phyloP scores from a whole-genome alignment of 1,140 invertebrate species.

The Drosophila lacertosa region DNA sequence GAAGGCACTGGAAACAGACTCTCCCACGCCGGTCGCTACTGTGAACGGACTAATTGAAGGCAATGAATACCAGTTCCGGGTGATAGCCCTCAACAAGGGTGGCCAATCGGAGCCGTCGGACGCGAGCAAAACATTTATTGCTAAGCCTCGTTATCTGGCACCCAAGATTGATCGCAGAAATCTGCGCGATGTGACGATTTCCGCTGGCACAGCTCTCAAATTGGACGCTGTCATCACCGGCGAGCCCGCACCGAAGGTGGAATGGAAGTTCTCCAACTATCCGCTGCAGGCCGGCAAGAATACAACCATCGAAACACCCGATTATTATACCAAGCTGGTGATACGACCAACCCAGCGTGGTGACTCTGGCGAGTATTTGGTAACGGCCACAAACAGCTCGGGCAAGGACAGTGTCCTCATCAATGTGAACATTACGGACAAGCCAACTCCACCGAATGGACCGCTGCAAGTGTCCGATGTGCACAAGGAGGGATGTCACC shows the following conservation, averaged over 20 bases:
- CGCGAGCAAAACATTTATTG: slow-evolving; percentile 93
- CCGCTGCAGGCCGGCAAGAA: slow-evolving; percentile 85
- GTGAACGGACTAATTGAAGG: slow-evolving; percentile 96
- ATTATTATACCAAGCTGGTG: slow-evolving; percentile 94
- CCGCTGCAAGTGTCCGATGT: slow-evolving; percentile 94
- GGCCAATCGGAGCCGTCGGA: slow-evolving; percentile 95
- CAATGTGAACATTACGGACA: slow-evolving; percentile 96
- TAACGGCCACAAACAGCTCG: slow-evolving; percentile 92
- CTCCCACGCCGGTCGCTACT: slow-evolving; percentile 88
- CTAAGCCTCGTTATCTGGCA: slow-evolving; percentile 95
- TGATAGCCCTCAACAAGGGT: slow-evolving; percentile 97
- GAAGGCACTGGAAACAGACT: slow-evolving; percentile 92
- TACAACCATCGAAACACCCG: slow-evolving; percentile 91
- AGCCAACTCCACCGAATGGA: slow-evolving; percentile 93
- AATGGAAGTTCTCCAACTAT: slow-evolving; percentile 91
- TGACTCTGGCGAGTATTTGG: slow-evolving; percentile 95
- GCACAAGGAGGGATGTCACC: slow-evolving; percentile 95
- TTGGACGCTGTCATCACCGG: slow-evolving; percentile 96
- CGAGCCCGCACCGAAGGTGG: slow-evolving; percentile 95
- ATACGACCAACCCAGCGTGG: slow-evolving; percentile 91
- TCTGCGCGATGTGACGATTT: slow-evolving; percentile 93
- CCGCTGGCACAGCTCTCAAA: slow-evolving; percentile 96
- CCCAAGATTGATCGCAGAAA: slow-evolving; percentile 98
- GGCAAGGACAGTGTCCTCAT: slow-evolving; percentile 95
- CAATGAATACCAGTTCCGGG: slow-evolving; percentile 99